phyloP scores from a whole-genome alignment of 2,888 invertebrate species.

The Heliconius ethilla region DNA sequence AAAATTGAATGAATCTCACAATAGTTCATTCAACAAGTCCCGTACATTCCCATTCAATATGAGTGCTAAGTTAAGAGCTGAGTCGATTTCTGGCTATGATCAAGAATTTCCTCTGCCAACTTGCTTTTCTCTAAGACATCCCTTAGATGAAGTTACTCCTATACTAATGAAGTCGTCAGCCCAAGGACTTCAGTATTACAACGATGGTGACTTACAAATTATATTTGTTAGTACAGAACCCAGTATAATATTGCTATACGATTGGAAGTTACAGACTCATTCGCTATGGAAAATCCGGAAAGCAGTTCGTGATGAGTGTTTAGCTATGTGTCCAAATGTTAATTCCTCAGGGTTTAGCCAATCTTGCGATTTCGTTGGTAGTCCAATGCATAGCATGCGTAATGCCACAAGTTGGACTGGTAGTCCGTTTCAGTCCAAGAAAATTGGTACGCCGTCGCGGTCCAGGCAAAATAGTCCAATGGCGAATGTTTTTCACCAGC shows the following conservation, averaged over 20 bases:
- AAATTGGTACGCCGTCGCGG: constrained; percentile 61
- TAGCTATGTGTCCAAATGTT: constrained; percentile 81
- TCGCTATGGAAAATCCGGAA: constrained; percentile 91
- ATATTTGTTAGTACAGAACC: constrained; percentile 89
- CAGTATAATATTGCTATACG: constrained; percentile 91
- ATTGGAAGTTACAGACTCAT: constrained; percentile 88
- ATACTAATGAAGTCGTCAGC: constrained; percentile 86
- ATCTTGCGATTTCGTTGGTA: constrained; percentile 69
- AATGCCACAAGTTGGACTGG: constrained; percentile 68
- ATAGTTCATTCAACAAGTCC: constrained; percentile 65
- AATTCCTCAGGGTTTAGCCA: constrained; percentile 73
- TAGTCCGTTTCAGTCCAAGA: constrained; percentile 71
- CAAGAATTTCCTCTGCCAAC: constrained; percentile 85
- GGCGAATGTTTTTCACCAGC: constrained; percentile 74
- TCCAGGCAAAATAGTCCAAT: constrained; percentile 74
- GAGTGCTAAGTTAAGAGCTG: constrained; percentile 68
- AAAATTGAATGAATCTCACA: constrained; percentile 70
- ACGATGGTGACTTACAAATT: constrained; percentile 85
- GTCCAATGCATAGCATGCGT: constrained; percentile 67
- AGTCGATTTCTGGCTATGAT: constrained; percentile 67
- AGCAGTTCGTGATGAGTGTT: constrained; percentile 87
- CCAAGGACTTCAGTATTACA: constrained; percentile 82
- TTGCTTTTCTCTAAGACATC: constrained; percentile 93
- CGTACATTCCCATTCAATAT: constrained; percentile 63
- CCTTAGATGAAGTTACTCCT: constrained; percentile 94